Base-by-base conservation (phyloP, 2,113 vertebrate genomes). In the Alectura lathami region DNA sequence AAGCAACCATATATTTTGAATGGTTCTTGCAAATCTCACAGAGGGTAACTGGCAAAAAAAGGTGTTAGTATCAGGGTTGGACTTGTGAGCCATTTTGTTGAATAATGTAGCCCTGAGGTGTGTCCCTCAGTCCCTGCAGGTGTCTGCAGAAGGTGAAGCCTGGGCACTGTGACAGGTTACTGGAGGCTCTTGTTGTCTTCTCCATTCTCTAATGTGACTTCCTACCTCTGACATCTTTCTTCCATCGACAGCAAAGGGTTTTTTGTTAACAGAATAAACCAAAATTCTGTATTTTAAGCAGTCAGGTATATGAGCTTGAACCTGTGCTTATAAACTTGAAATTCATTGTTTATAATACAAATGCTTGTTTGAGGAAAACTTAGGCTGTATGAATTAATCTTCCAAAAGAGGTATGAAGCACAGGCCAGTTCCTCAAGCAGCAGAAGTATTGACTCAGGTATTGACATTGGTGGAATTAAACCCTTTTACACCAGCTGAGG, bases 401-500 rank as follows among this genome's bases (percentile, higher is more conserved):
- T 89, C 75, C 9, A 23, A 69, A 89, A 82, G 20, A 54, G 24
- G 78, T 2, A 22, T 2, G 5, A 83, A 70, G 30, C 17, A 9
- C 40, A 42, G 48, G 17, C 18, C 30, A 36, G 32, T 60, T 11
- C 47, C 51, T 83, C 27, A 60, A 53, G 36, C 32, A 40, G 27
- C 3, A 0, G 23, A 80, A 79, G 34, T 47, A 68, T 38, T 81
- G 81, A 74, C 47, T 83, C 4, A 8, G 32, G 51, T 60, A 56
- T 43, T 5, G 3, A 53, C 27, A 27, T 22, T 10, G 13, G 40
- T 68, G 75, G 59, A 91, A 87, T 32, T 0, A 89, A 79, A 81
- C 66, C 4, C 59, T 78, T 88, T 91, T 69, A 53, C 34, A 89
- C 45, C 73, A 96, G 64, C 81, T 93, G 84, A 96, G 62, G 48